These are phyloP conservation scores for Podiceps cristatus DNA, from an alignment of 2,113 vertebrate species.

Conservation along the genomic window DNA sequence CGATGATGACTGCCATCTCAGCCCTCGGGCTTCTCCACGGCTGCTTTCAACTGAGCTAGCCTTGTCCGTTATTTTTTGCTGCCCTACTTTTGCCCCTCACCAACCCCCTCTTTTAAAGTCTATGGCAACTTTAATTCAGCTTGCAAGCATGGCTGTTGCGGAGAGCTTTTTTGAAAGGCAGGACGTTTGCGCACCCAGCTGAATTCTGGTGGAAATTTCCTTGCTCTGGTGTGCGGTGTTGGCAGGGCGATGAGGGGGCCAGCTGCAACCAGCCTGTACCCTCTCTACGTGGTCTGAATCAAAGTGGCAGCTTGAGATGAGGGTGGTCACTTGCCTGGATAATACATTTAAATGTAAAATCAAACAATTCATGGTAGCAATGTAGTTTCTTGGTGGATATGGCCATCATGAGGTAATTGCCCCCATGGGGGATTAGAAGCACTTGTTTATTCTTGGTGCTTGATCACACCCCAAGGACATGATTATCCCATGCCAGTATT, in stretches of 20 bases:
- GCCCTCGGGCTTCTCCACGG: conserved; percentile 62
- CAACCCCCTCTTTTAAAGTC: conserved; percentile 29
- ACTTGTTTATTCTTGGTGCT: conserved; percentile 37
- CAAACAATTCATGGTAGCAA: neutral
- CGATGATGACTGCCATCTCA: conserved; percentile 54
- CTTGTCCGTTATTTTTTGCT: conserved; percentile 28
- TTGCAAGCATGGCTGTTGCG: neutral
- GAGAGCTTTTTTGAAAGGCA: neutral
- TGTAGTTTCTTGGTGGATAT: neutral
- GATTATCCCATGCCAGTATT: conserved; percentile 48
- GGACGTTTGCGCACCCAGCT: neutral
- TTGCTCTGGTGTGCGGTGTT: accelerated
- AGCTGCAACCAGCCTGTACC: neutral
- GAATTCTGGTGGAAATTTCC: conserved; percentile 26
- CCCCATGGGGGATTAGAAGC: neutral
- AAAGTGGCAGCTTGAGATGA: conserved; percentile 6
- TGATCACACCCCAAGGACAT: conserved; percentile 49
- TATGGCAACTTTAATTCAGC: neutral
- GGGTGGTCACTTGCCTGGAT: neutral
- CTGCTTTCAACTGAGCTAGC: conserved; percentile 40
- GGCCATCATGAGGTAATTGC: conserved; percentile 3
- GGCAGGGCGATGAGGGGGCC: accelerated
- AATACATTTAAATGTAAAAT: conserved; percentile 1
- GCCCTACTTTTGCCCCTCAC: conserved; percentile 63
- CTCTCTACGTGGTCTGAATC: neutral